Conservation (phyloP, 1,140 invertebrate species). For the Oscheius sp. region DNA sequence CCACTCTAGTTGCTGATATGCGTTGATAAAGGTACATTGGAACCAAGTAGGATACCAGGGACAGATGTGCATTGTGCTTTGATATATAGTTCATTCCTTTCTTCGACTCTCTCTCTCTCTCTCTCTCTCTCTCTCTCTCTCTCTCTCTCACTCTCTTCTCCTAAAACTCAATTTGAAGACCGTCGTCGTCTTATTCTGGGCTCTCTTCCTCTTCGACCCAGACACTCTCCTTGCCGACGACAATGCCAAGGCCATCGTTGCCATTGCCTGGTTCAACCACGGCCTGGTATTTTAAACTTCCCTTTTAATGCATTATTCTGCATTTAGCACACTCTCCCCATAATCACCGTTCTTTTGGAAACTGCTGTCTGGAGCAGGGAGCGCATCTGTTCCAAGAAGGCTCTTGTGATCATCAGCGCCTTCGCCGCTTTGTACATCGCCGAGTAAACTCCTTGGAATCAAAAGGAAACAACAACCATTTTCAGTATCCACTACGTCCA, state of each 20-base stretch:
- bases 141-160: neutral
- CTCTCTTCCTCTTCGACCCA: slow-evolving; percentile 42
- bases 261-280: slow-evolving; percentile 46
- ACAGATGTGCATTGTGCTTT: no score
- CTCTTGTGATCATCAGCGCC: slow-evolving; percentile 30
- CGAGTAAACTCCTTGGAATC: slow-evolving; percentile 27
- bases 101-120: no score
- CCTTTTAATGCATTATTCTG: neutral
- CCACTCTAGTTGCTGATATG: no score
- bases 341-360: slow-evolving; percentile 40
- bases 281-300: slow-evolving; percentile 27
- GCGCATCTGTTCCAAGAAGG: slow-evolving; percentile 3
- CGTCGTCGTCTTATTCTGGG: slow-evolving; percentile 47
- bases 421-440: slow-evolving; percentile 42
- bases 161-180: slow-evolving; percentile 33
- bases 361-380: slow-evolving; percentile 34
- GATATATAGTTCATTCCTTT: no score
- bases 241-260: slow-evolving; percentile 38
- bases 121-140: no score
- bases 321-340: slow-evolving; percentile 45
- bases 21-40: no score
- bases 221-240: slow-evolving; percentile 39
- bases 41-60: no score
- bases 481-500: slow-evolving; percentile 49
- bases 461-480: slow-evolving; percentile 13